Evolutionary conservation across 1,140 invertebrate genomes (phyloP).

Genomic region (Drosophila pachea): DNA sequence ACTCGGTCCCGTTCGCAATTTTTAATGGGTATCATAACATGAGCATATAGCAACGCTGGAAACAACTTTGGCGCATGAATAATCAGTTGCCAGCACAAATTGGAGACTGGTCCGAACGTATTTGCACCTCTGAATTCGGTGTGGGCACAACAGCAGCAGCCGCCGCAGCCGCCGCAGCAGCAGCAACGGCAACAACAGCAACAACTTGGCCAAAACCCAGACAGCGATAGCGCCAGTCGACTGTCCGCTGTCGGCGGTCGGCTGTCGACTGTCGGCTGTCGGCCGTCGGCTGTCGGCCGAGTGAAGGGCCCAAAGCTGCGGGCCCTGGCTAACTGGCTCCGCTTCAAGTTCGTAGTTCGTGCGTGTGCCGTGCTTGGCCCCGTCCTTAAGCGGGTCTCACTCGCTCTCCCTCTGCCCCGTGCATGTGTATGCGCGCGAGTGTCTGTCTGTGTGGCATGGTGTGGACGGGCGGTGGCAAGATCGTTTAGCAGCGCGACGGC

Average conservation of each 20-base stretch:
- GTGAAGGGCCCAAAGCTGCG: slow-evolving; percentile 54
- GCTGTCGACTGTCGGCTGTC: slow-evolving; percentile 6
- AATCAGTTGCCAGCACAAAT: slow-evolving; percentile 73
- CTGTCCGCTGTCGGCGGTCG: slow-evolving; percentile 33
- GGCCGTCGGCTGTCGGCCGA: not conserved
- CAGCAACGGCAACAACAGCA: slow-evolving; percentile 17
- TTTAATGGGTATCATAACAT: slow-evolving; percentile 30
- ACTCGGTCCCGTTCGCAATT: not conserved
- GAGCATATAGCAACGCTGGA: slow-evolving; percentile 39
- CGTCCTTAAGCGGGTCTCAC: slow-evolving; percentile 2
- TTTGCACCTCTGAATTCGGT: slow-evolving; percentile 78
- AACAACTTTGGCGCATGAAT: slow-evolving; percentile 58
- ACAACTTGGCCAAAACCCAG: slow-evolving; percentile 27
- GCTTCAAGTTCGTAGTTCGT: slow-evolving; percentile 61
- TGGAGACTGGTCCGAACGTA: slow-evolving; percentile 72
- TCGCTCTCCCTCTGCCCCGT: not conserved
- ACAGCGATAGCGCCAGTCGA: slow-evolving; percentile 65
- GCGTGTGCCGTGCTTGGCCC: slow-evolving; percentile 50
- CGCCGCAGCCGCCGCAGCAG: slow-evolving; percentile 10
- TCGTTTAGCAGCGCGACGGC: slow-evolving; percentile 73
- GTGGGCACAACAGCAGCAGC: slow-evolving; percentile 53
- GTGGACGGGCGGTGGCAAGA: slow-evolving; percentile 77
- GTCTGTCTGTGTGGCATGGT: slow-evolving; percentile 69
- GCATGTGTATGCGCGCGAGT: too few relatives aligned
- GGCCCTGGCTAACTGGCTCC: slow-evolving; percentile 43